Evolutionary conservation across 2,888 invertebrate species (phyloP), one percentile per base, ranked within the genome.

Genomic region (Cantharis nigra): DNA sequence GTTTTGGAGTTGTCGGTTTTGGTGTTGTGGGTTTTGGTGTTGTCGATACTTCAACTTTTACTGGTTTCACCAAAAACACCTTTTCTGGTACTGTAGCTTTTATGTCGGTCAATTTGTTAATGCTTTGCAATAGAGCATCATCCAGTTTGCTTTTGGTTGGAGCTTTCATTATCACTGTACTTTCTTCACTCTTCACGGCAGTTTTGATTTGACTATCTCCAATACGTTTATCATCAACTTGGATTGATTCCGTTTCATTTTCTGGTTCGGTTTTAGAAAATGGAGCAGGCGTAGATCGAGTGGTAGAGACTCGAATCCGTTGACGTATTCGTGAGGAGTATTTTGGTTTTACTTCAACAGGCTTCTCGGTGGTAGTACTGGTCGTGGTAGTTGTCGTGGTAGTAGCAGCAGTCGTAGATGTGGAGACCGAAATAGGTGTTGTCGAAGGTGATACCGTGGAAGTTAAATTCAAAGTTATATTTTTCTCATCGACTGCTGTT

Each of bases 11-110:
- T 7, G 64, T 71, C 14, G 67, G 11, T 7, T 63, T 26, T 69
- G 1, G 77, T 14, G 69, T 80, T 9, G 64, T 71, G 14, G 67
- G 11, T 7, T 63, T 26, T 69, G 1, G 77, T 14, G 69, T 80
- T 9, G 72, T 64, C 18, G 64, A 13, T 18, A 23, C 20, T 64
- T 49, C 49, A 5, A 49, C 49, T n/a, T n/a, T 49, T 49, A 49
- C 49, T 2, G 49, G 49, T 7, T 49, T 49, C 0, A 49, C 49
- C n/a, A 49, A 49, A 2, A 49, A 49, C 7, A 49, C 9, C 7
- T 49, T 49, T 49, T 49, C 49, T 49, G 49, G 49, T 2, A 49
- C 13, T 0, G n/a, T n/a, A n/a, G 2, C n/a, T n/a, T 49, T 49
- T 7, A n/a, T 2, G 0, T 49, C n/a, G 7, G n/a, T n/a, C 3